Conservation (phyloP, 2,888 invertebrate genomes). For the Tipula lateralis region DNA sequence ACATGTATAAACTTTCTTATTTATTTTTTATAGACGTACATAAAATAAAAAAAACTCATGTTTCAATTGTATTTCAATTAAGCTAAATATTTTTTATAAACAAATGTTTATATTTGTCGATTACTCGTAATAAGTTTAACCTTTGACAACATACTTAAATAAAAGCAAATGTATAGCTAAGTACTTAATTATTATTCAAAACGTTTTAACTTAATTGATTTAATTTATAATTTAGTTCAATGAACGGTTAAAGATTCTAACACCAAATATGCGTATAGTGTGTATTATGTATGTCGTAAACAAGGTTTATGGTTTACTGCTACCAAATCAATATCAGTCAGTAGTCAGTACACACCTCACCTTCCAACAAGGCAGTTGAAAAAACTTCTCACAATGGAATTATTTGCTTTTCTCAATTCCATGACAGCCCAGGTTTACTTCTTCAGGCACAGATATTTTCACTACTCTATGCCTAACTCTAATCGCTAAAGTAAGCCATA, state of each 20-base stretch:
- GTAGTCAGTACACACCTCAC: too few species aligned
- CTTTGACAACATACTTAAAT: background rate
- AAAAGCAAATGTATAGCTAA: background rate
- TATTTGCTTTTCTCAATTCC: too few species aligned
- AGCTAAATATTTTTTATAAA: background rate
- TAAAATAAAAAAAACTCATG: background rate
- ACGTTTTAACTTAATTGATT: background rate
- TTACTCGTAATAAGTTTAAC: background rate
- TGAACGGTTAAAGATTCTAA: background rate
- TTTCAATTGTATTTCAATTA: conserved; percentile 3
- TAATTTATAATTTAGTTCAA: background rate
- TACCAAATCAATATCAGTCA: too few species aligned
- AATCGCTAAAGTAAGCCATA: too few species aligned
- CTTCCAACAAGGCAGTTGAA: too few species aligned
- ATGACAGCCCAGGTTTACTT: too few species aligned
- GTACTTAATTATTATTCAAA: background rate
- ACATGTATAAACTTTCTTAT: background rate
- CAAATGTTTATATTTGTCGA: background rate
- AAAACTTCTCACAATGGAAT: too few species aligned
- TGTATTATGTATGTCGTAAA: too few species aligned
- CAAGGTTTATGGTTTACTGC: too few species aligned
- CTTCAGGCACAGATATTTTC: too few species aligned
- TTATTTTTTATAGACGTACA: background rate
- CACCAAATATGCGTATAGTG: too few species aligned
- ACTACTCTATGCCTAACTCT: too few species aligned